Conservation (phyloP, 2,888 invertebrate genomes). For the Oxyscelio sp. region DNA sequence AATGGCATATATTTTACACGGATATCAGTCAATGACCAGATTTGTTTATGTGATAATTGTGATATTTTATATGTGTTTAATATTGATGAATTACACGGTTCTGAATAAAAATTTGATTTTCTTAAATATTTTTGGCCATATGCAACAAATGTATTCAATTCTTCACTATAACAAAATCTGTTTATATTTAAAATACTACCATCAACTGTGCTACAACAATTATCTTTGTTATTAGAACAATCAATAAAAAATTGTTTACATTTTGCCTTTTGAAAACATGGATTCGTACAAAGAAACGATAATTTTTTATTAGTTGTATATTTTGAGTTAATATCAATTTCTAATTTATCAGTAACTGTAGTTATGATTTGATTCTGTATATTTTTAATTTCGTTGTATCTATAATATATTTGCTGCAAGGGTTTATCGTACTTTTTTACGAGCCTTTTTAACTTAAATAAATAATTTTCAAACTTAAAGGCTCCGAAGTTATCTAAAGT, state of each 20-base stretch:
- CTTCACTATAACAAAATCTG: slow-evolving; percentile 5
- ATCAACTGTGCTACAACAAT: slow-evolving; percentile 14
- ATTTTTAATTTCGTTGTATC: slow-evolving; percentile 23
- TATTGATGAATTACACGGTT: slow-evolving; percentile 33
- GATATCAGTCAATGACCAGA: slow-evolving; percentile 28
- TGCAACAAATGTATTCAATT: slow-evolving; percentile 5
- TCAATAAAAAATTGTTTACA: slow-evolving; percentile 13
- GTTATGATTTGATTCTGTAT: no score
- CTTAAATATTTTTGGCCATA: slow-evolving; percentile 28
- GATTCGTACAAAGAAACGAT: slow-evolving; percentile 13
- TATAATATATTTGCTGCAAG: slow-evolving; percentile 6
- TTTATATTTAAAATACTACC: slow-evolving; percentile 15
- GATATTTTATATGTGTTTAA: slow-evolving; percentile 29
- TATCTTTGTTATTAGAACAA: slow-evolving; percentile 15
- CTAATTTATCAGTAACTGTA: no score
- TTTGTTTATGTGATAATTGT: slow-evolving; percentile 7
- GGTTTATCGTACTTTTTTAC: slow-evolving; percentile 28
- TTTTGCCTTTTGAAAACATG: slow-evolving; percentile 14
- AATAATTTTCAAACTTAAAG: slow-evolving; percentile 31
- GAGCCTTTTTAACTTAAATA: slow-evolving; percentile 12
- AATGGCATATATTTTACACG: slow-evolving; percentile 24
- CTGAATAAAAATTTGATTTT: slow-evolving; percentile 13
- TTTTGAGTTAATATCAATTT: no score
- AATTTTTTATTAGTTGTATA: no score
- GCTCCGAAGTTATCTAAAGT: slow-evolving; percentile 16